Evolutionary conservation across 2,797 vertebrate species (phyloP), one percentile per base, ranked within the genome.

Genomic region (Bradypus variegatus): DNA sequence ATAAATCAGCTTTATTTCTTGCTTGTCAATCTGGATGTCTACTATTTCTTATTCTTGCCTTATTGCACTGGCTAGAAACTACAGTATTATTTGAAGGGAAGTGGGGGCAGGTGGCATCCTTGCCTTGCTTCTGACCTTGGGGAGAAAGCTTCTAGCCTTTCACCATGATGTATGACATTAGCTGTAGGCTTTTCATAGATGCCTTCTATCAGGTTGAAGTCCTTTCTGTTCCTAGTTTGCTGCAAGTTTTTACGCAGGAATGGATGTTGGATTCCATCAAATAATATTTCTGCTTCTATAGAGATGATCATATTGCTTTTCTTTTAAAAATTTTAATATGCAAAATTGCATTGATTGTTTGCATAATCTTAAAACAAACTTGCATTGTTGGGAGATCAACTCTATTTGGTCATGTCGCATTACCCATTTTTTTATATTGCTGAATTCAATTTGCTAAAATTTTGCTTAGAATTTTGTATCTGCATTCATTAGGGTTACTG

Each of bases 151-250:
- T 29, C 14, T 14, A 75, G 72, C 15, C 15, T 33, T 5, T 11
- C n/a, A 11, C 36, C 2, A 1, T 55, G 6, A 4, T 14, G 36
- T 10, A 1, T 14, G 45, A 15, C 0, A 23, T 15, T 13, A 10
- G 21, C 10, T 8, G 1, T 4, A 1, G 76, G 33, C 18, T 27
- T 79, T 70, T 23, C 31, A 1, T 2, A 36, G 73, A 19, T 0
- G 5, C 7, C 5, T 18, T 31, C 8, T 4, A 8, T 41, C 6
- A 4, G 6, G 6, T 10, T 10, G 16, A 55, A 45, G 58, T 33
- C 53, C 3, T 8, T 60, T 48, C 36, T 18, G 2, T 25, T 45
- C 45, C 41, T 12, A 36, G 10, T 19, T 8, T 48, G 25, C 64
- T 7, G n/a, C n/a, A n/a, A n/a, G 31, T 21, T 45, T 58, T 58